phyloP scores from a whole-genome alignment of 1,140 invertebrate genomes.

The Drosophila sucinea region DNA sequence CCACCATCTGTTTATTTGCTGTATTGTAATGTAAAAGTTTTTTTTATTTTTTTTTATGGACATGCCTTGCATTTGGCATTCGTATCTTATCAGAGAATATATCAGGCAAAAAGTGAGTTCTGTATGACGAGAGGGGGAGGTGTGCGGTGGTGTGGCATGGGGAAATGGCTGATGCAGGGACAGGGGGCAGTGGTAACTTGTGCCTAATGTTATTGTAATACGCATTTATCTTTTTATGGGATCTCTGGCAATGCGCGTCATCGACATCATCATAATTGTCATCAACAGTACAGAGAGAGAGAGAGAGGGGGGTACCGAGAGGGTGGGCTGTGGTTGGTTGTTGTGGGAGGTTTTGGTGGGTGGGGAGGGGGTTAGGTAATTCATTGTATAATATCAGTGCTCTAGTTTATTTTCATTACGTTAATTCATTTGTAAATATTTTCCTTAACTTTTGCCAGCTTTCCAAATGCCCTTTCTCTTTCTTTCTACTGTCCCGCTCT shows the following conservation, averaged over 20 bases:
- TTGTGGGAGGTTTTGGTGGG: not conserved
- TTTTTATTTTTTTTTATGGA: constrained; percentile 25
- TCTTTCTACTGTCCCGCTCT: constrained; percentile 20
- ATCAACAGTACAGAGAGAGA: not conserved
- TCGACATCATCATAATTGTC: constrained; percentile 34
- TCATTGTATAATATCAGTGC: constrained; percentile 50
- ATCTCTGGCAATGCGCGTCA: constrained; percentile 39
- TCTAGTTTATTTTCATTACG: constrained; percentile 75
- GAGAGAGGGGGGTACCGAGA: not conserved
- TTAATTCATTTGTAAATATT: constrained; percentile 80
- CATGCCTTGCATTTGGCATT: constrained; percentile 45
- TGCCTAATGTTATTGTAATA: constrained; percentile 47
- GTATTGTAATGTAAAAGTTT: constrained; percentile 33
- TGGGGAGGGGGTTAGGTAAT: not conserved
- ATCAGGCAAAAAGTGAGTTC: not conserved
- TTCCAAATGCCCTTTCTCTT: constrained; percentile 51
- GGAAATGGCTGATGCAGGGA: too few species aligned
- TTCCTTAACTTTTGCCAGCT: constrained; percentile 63
- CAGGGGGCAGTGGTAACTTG: not conserved
- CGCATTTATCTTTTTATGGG: constrained; percentile 51
- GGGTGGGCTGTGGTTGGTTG: not conserved
- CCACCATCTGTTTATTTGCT: constrained; percentile 13
- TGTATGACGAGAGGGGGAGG: not conserved
- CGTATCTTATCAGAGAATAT: constrained; percentile 40
- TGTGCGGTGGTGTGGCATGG: not conserved